A percentile compares a stretch with the other conserved stretches of the same genome.
These are phyloP conservation scores for Brienomyrus longianalis DNA, from an alignment of 2,113 vertebrate species.

Conservation along the genomic window DNA sequence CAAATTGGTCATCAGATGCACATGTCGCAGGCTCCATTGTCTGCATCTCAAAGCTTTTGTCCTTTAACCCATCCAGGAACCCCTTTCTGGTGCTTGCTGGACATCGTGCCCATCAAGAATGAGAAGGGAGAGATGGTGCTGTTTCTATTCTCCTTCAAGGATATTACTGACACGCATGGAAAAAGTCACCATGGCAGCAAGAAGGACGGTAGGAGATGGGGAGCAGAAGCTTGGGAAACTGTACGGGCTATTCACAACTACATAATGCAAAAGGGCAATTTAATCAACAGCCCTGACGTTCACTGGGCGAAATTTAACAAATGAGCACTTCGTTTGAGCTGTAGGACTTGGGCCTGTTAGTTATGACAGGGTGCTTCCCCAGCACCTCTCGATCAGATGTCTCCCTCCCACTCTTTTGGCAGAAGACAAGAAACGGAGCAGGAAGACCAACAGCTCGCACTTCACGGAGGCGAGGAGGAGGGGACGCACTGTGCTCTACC, in stretches of 20 bases:
- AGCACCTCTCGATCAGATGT: not conserved
- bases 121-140: conserved; percentile 92
- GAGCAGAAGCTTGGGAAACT: not conserved
- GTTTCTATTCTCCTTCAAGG: conserved; percentile 94
- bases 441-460: conserved; percentile 54
- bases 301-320: not conserved
- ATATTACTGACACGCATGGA: conserved; percentile 72
- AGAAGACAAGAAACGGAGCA: conserved; percentile 58
- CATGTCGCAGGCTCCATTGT: not conserved
- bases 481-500: conserved; percentile 64
- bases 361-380: not conserved
- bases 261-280: not conserved
- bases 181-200: conserved; percentile 51
- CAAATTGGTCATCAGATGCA: not conserved
- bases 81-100: conserved; percentile 84
- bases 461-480: conserved; percentile 63
- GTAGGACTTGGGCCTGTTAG: not conserved
- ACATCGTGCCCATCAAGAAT: conserved; percentile 94
- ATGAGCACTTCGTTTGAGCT: not conserved
- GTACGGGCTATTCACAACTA: not conserved
- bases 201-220: conserved; percentile 61
- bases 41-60: not conserved
- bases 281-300: not conserved
- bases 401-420: conserved; percentile 2
- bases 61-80: conserved; percentile 54